Evolutionary conservation across 1,140 invertebrate genomes (phyloP).

Genomic region (Lordiphosa mommai): DNA sequence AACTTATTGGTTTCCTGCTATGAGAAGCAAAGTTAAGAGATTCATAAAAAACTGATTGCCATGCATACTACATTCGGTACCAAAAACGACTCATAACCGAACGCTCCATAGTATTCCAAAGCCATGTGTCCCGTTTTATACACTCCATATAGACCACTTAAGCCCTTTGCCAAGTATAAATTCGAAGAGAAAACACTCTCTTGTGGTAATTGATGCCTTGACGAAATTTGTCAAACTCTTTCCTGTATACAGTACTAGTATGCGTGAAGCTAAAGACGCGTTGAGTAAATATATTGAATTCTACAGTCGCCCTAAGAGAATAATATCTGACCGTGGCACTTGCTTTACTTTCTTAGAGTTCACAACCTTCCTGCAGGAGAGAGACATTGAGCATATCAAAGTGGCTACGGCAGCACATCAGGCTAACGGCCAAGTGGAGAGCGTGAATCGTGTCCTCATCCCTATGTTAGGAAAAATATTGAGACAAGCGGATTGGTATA

Average conservation of each 20-base stretch:
- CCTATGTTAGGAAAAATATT: constrained; percentile 1
- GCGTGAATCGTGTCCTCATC: neutral
- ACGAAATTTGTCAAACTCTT: constrained; percentile 8
- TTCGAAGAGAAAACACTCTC: constrained; percentile 7
- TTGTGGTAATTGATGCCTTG: constrained; percentile 14
- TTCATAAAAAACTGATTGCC: no score
- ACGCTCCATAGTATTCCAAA: no score
- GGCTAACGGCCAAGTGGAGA: no score
- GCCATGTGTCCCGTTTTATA: constrained; percentile 18
- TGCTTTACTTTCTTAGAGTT: constrained; percentile 9
- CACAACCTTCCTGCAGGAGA: neutral
- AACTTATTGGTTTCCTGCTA: no score
- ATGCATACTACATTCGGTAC: no score
- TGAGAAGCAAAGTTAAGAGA: no score
- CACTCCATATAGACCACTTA: constrained; percentile 11
- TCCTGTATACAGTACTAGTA: no score
- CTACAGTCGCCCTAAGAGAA: no score
- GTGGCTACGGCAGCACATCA: constrained; percentile 2
- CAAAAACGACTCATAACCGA: no score
- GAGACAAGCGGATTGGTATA: neutral
- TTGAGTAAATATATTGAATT: no score
- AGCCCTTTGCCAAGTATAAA: neutral
- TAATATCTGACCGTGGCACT: neutral
- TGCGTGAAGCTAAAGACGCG: no score
- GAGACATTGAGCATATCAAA: neutral